Evolutionary conservation across 92 coral and sea anemone genomes (phyloP).

Genomic region (Paramuricea clavata): DNA sequence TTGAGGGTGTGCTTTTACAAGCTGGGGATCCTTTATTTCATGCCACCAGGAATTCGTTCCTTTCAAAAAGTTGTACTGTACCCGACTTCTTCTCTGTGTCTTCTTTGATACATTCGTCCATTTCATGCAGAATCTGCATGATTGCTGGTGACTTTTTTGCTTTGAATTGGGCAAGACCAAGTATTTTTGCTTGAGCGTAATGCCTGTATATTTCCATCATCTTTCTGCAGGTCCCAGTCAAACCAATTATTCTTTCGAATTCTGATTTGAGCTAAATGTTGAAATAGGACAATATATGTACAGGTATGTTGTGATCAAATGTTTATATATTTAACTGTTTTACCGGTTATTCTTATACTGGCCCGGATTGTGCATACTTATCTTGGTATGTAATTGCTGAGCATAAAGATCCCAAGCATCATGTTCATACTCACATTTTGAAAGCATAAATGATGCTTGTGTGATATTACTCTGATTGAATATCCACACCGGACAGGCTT

Average conservation of each 20-base stretch:
- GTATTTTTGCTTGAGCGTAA: not conserved
- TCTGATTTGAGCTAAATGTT: conserved; percentile 49
- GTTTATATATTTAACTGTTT: too few relatives aligned
- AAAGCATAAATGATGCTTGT: too few relatives aligned
- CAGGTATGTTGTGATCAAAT: too few relatives aligned
- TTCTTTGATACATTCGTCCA: not conserved
- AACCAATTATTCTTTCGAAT: conserved; percentile 33
- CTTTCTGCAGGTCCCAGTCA: not conserved
- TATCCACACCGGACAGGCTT: too few relatives aligned
- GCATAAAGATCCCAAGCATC: not conserved
- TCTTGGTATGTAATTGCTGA: too few relatives aligned
- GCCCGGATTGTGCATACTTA: too few relatives aligned
- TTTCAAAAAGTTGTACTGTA: not conserved
- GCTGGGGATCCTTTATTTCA: not conserved
- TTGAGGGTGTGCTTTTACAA: too few relatives aligned
- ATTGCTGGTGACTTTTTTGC: not conserved
- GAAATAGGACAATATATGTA: too few relatives aligned
- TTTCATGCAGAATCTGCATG: not conserved
- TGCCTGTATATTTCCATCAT: not conserved
- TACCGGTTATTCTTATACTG: too few relatives aligned
- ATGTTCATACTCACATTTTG: too few relatives aligned
- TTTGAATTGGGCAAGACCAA: not conserved
- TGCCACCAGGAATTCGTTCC: too few relatives aligned
- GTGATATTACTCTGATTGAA: too few relatives aligned
- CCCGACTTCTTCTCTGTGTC: not conserved